phyloP scores from a whole-genome alignment of 2,797 vertebrate genomes.

The Calcarius lapponicus region DNA sequence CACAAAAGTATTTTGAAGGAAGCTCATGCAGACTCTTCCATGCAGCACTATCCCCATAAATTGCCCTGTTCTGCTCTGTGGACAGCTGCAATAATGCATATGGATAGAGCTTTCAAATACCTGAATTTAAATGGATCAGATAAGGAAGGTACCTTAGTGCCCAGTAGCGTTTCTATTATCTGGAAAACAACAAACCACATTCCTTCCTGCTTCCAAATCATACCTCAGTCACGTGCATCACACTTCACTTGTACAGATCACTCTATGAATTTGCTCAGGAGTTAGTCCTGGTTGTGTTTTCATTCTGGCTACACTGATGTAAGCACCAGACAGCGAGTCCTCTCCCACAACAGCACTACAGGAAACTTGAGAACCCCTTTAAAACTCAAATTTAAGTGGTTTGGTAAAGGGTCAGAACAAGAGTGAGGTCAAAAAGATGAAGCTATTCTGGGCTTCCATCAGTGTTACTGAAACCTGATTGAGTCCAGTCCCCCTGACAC shows the following conservation, averaged over 20 bases:
- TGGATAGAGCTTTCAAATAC: conserved; percentile 46
- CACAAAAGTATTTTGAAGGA: conserved; percentile 58
- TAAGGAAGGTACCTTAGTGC: conserved; percentile 61
- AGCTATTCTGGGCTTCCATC: conserved; percentile 47
- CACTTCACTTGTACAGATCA: conserved; percentile 23
- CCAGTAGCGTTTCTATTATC: conserved; percentile 49
- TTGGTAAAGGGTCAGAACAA: background rate
- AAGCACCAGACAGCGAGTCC: conserved; percentile 17
- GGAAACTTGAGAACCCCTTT: background rate
- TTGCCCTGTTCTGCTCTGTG: conserved; percentile 57
- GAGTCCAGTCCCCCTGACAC: conserved; percentile 23
- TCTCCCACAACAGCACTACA: background rate
- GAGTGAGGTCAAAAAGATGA: background rate
- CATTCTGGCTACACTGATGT: conserved; percentile 36
- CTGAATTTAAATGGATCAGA: conserved; percentile 59
- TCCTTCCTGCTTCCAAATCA: conserved; percentile 61
- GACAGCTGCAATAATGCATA: conserved; percentile 54
- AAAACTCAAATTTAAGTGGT: background rate
- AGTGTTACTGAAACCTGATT: background rate
- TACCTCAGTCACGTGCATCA: background rate
- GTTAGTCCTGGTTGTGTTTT: background rate
- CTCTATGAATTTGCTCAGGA: conserved; percentile 14
- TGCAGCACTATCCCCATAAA: conserved; percentile 66
- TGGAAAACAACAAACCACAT: conserved; percentile 60
- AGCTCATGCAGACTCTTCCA: conserved; percentile 81